phyloP scores from a whole-genome alignment of 2,113 vertebrate genomes.

The Solea solea region DNA sequence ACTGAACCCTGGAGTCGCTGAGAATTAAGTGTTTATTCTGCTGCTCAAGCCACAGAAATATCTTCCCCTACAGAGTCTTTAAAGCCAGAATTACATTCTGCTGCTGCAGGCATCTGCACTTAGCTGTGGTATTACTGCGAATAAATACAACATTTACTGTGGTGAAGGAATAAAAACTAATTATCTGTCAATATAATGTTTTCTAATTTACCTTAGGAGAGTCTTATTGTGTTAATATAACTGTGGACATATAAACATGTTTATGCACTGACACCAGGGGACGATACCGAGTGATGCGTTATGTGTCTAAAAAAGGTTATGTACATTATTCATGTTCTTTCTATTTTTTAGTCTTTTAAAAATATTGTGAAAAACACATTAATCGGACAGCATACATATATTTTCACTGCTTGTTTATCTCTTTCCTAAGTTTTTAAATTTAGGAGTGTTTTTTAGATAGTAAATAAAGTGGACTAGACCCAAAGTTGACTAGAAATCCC shows the following conservation, averaged over 20 bases:
- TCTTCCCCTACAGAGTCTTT: conserved; percentile 55
- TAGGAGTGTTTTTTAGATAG: no score
- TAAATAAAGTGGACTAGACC: no score
- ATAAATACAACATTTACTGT: conserved; percentile 31
- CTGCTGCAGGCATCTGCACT: conserved; percentile 31
- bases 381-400: neutral
- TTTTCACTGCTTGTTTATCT: neutral
- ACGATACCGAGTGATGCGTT: conserved; percentile 2
- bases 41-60: conserved; percentile 45
- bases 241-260: conserved; percentile 19
- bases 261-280: conserved; percentile 11
- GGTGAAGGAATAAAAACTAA: conserved; percentile 1
- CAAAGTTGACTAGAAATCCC: no score
- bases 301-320: neutral
- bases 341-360: neutral
- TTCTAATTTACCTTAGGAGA: conserved; percentile 11
- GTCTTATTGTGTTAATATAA: conserved; percentile 12
- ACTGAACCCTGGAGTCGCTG: conserved; percentile 32
- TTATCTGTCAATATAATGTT: conserved; percentile 10
- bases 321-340: neutral
- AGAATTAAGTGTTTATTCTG: conserved; percentile 54
- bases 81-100: conserved; percentile 38
- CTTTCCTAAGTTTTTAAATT: no score
- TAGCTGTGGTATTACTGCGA: conserved; percentile 20
- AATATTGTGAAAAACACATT: neutral